A percentile compares a stretch with the other conserved stretches of the same genome.
These are phyloP conservation scores for Globodera ellingtonae DNA, from an alignment of 1,140 invertebrate genomes.

Conservation along the genomic window DNA sequence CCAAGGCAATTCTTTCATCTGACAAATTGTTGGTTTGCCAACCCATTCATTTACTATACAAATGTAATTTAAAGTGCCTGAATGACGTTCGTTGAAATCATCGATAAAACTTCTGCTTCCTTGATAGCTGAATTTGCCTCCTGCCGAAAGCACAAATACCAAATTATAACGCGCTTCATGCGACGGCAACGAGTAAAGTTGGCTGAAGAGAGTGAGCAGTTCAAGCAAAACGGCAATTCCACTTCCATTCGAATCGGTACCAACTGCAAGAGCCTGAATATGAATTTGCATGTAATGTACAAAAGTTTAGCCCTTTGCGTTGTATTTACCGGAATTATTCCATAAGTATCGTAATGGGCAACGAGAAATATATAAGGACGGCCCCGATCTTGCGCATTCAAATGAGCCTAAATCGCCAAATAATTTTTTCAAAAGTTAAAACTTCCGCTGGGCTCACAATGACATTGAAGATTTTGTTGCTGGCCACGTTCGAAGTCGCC, in stretches of 20 bases:
- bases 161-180: constrained; percentile 82
- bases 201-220: constrained; percentile 83
- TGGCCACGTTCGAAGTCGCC: constrained; percentile 17
- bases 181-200: constrained; percentile 80
- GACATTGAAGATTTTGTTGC: constrained; percentile 43
- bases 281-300: constrained; percentile 20
- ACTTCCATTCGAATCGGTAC: constrained; percentile 89
- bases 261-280: constrained; percentile 77
- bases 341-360: constrained; percentile 88
- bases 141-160: constrained; percentile 85
- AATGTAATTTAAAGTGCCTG: constrained; percentile 70
- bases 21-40: background rate
- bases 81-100: constrained; percentile 79
- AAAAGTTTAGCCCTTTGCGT: constrained; percentile 25
- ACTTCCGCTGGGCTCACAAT: constrained; percentile 42
- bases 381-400: constrained; percentile 75
- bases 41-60: no score
- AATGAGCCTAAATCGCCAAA: constrained; percentile 76
- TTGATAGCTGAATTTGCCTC: constrained; percentile 91
- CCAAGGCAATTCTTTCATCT: constrained; percentile 70
- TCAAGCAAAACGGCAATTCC: constrained; percentile 86
- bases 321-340: constrained; percentile 77
- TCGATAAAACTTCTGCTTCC: constrained; percentile 95
- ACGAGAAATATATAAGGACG: constrained; percentile 71
- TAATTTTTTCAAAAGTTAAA: background rate